phyloP scores from a whole-genome alignment of 2,797 vertebrate species.

The Bryconaethiops microstoma region DNA sequence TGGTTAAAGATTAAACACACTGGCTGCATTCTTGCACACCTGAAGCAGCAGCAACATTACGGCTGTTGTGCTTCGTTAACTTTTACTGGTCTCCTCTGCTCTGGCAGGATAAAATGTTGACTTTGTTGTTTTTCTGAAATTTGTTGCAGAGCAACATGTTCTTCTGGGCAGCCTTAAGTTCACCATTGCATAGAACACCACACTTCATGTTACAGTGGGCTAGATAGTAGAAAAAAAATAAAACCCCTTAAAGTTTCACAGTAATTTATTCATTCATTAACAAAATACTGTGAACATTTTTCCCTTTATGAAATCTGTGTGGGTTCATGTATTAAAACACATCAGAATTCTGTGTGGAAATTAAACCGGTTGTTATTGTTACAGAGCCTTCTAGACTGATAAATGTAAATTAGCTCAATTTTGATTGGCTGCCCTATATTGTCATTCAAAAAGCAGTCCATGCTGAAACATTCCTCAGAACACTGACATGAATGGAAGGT shows the following conservation, averaged over 20 bases:
- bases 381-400: too few relatives aligned
- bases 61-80: conserved; percentile 25
- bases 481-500: not conserved
- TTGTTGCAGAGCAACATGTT: not conserved
- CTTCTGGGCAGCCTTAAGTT: not conserved
- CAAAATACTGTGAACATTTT: too few relatives aligned
- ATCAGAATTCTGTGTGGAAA: too few relatives aligned
- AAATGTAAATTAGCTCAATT: too few relatives aligned
- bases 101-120: not conserved
- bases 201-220: not conserved
- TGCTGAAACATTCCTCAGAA: too few relatives aligned
- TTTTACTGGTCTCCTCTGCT: conserved; percentile 36
- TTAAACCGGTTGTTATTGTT: too few relatives aligned
- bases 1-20: conserved; percentile 75
- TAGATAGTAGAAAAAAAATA: not conserved
- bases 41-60: conserved; percentile 44
- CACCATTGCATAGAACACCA: not conserved
- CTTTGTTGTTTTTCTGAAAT: conserved; percentile 6
- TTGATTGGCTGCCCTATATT: too few relatives aligned
- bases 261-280: too few relatives aligned
- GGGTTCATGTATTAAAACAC: too few relatives aligned
- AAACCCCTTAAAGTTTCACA: not conserved
- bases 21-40: conserved; percentile 71
- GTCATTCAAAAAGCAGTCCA: too few relatives aligned
- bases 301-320: too few relatives aligned